Conservation (phyloP, 2,888 invertebrate genomes). For the Caenorhabditis drosophilae region DNA sequence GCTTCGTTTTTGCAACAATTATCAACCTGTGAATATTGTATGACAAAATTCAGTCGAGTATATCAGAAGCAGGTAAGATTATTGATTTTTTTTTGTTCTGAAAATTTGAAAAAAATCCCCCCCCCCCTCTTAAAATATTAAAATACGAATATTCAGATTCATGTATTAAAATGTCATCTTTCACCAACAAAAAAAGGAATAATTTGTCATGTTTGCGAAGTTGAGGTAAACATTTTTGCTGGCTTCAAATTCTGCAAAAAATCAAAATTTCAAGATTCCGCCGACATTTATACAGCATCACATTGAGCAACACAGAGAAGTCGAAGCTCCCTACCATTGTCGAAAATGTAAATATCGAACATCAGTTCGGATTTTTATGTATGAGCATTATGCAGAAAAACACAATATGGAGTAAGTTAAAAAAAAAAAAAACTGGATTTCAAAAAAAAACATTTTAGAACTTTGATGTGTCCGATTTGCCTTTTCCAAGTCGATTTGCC, state of each 20-base stretch:
- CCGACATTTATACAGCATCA: not conserved
- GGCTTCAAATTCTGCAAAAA: not conserved
- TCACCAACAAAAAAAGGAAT: not conserved
- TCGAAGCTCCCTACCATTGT: conserved; percentile 44
- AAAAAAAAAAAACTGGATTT: not conserved
- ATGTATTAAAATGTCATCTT: conserved; percentile 1
- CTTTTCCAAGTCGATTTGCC: conserved; percentile 16
- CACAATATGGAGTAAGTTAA: conserved; percentile 32
- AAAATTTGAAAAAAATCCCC: too few species aligned
- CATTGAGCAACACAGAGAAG: conserved; percentile 11
- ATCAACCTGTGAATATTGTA: conserved; percentile 21
- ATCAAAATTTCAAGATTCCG: too few species aligned
- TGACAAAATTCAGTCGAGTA: conserved; percentile 1
- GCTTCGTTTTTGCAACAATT: conserved; percentile 5
- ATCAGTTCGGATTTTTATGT: conserved; percentile 23
- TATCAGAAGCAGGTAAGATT: conserved; percentile 8
- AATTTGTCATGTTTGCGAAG: conserved; percentile 29
- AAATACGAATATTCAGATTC: too few species aligned
- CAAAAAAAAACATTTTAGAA: conserved; percentile 6
- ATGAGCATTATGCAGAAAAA: conserved; percentile 30
- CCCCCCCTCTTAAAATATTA: too few species aligned
- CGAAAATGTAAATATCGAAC: conserved; percentile 36
- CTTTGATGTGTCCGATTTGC: conserved; percentile 25
- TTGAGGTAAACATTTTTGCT: conserved; percentile 10
- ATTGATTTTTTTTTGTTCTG: too few species aligned